Conservation (phyloP, 2,113 vertebrate species). For the Camelus bactrianus region DNA sequence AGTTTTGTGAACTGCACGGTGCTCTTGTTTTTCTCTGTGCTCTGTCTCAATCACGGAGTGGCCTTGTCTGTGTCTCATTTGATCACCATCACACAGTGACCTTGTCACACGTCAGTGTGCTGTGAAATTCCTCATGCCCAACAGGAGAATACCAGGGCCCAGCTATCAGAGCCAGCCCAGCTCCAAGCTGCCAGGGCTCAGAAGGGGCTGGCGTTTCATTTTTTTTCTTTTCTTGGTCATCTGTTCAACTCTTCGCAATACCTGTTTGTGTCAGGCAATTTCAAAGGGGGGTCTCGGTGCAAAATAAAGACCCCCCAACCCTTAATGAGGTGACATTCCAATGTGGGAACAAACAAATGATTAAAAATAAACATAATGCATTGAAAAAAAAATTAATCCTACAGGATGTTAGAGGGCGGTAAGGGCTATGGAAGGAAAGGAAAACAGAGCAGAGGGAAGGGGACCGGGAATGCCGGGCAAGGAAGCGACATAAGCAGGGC, state of each 20-base stretch:
- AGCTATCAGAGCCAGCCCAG: background rate
- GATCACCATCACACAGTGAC: background rate
- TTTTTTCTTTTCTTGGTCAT: background rate
- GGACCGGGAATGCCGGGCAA: fast-evolving
- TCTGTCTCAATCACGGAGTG: background rate
- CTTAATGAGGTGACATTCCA: background rate
- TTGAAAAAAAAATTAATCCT: background rate
- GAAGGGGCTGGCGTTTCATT: background rate
- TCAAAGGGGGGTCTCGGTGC: background rate
- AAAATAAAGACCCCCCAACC: background rate
- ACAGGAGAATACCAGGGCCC: background rate
- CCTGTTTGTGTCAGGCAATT: background rate
- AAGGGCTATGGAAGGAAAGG: background rate
- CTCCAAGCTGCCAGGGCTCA: background rate
- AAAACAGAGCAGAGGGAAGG: background rate
- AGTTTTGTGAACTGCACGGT: background rate
- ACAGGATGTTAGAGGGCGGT: background rate
- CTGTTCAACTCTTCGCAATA: background rate
- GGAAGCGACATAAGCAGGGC: no score
- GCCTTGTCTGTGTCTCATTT: background rate
- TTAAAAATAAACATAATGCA: conserved; percentile 43
- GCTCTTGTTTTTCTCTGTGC: background rate
- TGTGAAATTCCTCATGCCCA: background rate
- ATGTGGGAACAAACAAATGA: background rate
- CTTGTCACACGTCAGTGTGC: background rate